Evolutionary conservation across 1,140 invertebrate species (phyloP).

Genomic region (Frieseomelitta varia): DNA sequence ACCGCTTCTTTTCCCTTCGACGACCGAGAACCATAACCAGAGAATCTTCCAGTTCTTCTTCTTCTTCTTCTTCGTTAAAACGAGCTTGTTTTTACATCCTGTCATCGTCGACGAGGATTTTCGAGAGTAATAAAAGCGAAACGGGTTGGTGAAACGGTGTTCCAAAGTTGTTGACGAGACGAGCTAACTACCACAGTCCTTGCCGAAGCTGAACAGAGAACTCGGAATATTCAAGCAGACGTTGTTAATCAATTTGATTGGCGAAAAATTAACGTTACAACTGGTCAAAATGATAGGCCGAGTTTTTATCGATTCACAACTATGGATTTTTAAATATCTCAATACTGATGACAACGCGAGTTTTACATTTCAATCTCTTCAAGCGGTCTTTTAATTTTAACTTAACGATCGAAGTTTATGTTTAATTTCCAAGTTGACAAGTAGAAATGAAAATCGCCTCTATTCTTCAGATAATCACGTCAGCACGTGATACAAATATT

Average conservation of each 20-base stretch:
- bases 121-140: neutral
- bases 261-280: neutral
- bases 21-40: neutral
- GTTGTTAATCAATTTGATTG: neutral
- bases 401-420: no score
- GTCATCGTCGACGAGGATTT: neutral
- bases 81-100: neutral
- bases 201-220: neutral
- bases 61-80: slow-evolving; percentile 1
- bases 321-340: no score
- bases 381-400: no score
- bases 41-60: neutral
- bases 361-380: no score
- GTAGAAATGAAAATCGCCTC: no score
- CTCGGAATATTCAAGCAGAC: neutral
- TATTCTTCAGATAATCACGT: no score
- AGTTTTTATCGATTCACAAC: no score
- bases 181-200: neutral
- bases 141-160: neutral
- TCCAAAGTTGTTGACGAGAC: slow-evolving; percentile 4
- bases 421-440: no score
- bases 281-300: no score
- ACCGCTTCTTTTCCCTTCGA: slow-evolving; percentile 33
- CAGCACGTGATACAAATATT: no score
- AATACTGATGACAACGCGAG: no score